Evolutionary conservation across 2,113 vertebrate genomes (phyloP).

Genomic region (Lasiurus borealis): DNA sequence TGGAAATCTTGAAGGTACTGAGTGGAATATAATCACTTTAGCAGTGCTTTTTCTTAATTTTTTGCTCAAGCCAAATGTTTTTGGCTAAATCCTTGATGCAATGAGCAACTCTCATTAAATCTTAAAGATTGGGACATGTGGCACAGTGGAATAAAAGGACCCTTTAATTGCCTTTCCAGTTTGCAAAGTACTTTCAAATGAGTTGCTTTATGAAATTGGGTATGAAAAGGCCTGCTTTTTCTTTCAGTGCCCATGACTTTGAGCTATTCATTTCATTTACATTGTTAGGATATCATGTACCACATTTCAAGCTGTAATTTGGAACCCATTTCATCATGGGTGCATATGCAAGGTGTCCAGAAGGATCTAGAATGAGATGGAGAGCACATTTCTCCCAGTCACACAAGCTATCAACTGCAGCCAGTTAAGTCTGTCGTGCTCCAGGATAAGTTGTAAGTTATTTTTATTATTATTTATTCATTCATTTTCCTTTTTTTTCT

Average conservation of each 20-base stretch:
- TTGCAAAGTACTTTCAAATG: slow-evolving; percentile 64
- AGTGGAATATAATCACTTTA: not conserved
- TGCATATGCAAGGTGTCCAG: not conserved
- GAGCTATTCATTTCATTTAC: slow-evolving; percentile 43
- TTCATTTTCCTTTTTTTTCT: not conserved
- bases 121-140: slow-evolving; percentile 11
- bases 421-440: slow-evolving; percentile 24
- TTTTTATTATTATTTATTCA: not conserved
- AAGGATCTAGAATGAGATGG: not conserved
- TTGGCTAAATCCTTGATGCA: slow-evolving; percentile 19
- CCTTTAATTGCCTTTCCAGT: slow-evolving; percentile 60
- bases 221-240: slow-evolving; percentile 64
- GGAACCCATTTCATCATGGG: not conserved
- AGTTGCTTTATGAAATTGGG: not conserved
- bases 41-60: slow-evolving; percentile 36
- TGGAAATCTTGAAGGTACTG: not conserved
- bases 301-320: slow-evolving; percentile 9
- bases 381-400: slow-evolving; percentile 23
- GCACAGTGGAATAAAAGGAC: slow-evolving; percentile 35
- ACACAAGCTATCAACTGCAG: not conserved
- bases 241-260: not conserved
- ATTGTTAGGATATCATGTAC: not conserved
- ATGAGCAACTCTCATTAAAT: slow-evolving; percentile 11
- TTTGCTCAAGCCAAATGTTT: slow-evolving; percentile 53
- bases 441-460: not conserved